A percentile compares a stretch with the other conserved stretches of the same genome.
Conservation (phyloP, 2,113 vertebrate genomes). For the Thunnus maccoyii region DNA sequence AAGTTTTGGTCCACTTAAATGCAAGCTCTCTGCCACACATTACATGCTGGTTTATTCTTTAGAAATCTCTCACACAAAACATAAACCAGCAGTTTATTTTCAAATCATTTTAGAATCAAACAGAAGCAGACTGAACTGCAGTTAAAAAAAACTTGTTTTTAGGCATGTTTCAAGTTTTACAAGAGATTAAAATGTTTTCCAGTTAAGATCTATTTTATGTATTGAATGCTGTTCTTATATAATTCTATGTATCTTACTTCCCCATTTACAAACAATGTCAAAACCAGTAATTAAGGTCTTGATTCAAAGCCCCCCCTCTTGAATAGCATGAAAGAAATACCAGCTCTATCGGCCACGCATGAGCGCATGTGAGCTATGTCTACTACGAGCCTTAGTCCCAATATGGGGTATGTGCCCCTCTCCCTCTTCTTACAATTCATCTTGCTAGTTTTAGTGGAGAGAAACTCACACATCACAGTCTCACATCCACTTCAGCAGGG, state of each 20-base stretch:
- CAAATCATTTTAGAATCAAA: not conserved
- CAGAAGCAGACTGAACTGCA: not conserved
- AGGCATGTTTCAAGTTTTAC: slow-evolving; percentile 1
- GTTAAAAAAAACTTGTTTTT: not conserved
- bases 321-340: slow-evolving; percentile 84
- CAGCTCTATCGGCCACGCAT: slow-evolving; percentile 86
- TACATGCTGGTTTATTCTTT: slow-evolving; percentile 53
- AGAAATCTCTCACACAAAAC: slow-evolving; percentile 10
- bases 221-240: not conserved
- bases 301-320: slow-evolving; percentile 71
- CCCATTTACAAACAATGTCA: slow-evolving; percentile 48
- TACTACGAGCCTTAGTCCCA: slow-evolving; percentile 77
- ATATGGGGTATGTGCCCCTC: slow-evolving; percentile 71
- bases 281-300: slow-evolving; percentile 61
- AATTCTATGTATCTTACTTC: slow-evolving; percentile 17
- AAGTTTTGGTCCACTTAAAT: slow-evolving; percentile 78
- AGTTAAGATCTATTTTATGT: not conserved
- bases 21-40: slow-evolving; percentile 70
- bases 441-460: slow-evolving; percentile 58
- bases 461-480: slow-evolving; percentile 21
- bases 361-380: slow-evolving; percentile 86
- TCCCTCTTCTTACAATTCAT: slow-evolving; percentile 63
- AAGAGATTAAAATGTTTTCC: not conserved
- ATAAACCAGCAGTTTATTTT: not conserved
- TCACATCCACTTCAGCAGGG: slow-evolving; percentile 20